These are phyloP conservation scores for Rhyacichthys aspro DNA, from an alignment of 2,797 vertebrate species.

Conservation along the genomic window DNA sequence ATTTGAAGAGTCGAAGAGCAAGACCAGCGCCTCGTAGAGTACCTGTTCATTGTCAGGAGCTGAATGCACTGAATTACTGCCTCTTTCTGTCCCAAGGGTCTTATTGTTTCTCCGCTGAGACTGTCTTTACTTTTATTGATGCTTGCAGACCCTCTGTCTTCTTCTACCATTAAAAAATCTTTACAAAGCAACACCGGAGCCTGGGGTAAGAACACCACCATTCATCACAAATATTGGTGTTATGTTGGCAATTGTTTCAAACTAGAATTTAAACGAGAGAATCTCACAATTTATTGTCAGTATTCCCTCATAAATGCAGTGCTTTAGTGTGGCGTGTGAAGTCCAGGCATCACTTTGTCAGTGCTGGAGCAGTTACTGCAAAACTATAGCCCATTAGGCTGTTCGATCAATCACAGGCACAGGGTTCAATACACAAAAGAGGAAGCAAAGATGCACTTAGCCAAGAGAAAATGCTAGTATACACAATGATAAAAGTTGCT, in stretches of 20 bases:
- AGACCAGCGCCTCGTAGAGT: not conserved
- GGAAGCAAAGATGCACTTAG: not conserved
- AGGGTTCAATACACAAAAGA: not conserved
- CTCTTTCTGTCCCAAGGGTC: slow-evolving; percentile 13
- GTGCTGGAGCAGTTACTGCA: not conserved
- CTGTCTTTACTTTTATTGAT: slow-evolving; percentile 30
- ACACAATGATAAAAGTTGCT: not conserved
- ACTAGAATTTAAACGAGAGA: slow-evolving; percentile 20
- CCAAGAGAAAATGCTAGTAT: not conserved
- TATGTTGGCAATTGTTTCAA: slow-evolving; percentile 14
- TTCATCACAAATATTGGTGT: slow-evolving; percentile 13
- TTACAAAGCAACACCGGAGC: slow-evolving; percentile 10
- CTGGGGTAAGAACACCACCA: not conserved
- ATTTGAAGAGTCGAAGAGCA: too few relatives aligned
- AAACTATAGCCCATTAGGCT: slow-evolving; percentile 10
- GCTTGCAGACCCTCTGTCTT: slow-evolving; percentile 19
- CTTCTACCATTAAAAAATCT: slow-evolving; percentile 19
- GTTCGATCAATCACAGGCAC: slow-evolving; percentile 13
- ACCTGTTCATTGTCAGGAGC: slow-evolving; percentile 5
- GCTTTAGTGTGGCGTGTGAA: slow-evolving; percentile 2
- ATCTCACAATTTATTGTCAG: slow-evolving; percentile 11
- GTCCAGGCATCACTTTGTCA: slow-evolving; percentile 16
- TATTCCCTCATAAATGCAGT: slow-evolving; percentile 17
- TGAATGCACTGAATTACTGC: not conserved
- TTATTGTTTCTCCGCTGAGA: slow-evolving; percentile 23